Conservation (phyloP, 2,113 vertebrate genomes). For the Thryonomys swinderianus region DNA sequence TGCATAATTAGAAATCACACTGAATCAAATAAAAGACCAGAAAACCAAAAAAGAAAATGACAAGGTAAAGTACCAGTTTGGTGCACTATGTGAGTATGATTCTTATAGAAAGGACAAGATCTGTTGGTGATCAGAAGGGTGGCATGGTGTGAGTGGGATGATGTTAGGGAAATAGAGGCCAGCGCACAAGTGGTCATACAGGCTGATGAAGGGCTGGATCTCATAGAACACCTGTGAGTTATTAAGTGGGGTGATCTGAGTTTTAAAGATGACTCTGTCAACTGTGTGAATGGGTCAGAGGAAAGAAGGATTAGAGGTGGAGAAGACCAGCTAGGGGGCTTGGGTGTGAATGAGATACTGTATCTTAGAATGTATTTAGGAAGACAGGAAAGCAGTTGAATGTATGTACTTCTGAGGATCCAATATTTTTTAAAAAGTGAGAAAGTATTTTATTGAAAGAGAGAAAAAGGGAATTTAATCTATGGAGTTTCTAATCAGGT, state of each 20-base stretch:
- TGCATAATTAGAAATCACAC: background rate
- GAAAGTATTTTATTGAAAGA: background rate
- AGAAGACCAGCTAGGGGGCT: background rate
- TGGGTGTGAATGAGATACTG: background rate
- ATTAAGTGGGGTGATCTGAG: background rate
- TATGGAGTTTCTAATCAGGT: background rate
- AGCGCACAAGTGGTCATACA: background rate
- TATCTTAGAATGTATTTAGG: background rate
- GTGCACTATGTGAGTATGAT: background rate
- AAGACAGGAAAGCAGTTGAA: background rate
- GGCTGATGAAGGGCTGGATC: background rate
- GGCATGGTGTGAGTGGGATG: background rate
- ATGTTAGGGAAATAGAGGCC: background rate
- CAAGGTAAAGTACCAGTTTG: background rate
- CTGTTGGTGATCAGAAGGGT: background rate
- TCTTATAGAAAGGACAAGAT: background rate
- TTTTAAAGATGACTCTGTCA: background rate
- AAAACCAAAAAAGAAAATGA: constrained; percentile 50
- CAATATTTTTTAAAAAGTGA: background rate
- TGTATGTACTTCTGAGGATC: background rate
- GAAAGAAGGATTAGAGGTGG: background rate
- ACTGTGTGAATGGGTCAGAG: background rate
- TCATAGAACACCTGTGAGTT: background rate
- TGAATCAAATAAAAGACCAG: constrained; percentile 28
- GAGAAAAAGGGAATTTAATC: background rate